Evolutionary conservation across 2,888 invertebrate species (phyloP), one percentile per base, ranked within the genome.

Genomic region (Lepetodrilus schrolli): DNA sequence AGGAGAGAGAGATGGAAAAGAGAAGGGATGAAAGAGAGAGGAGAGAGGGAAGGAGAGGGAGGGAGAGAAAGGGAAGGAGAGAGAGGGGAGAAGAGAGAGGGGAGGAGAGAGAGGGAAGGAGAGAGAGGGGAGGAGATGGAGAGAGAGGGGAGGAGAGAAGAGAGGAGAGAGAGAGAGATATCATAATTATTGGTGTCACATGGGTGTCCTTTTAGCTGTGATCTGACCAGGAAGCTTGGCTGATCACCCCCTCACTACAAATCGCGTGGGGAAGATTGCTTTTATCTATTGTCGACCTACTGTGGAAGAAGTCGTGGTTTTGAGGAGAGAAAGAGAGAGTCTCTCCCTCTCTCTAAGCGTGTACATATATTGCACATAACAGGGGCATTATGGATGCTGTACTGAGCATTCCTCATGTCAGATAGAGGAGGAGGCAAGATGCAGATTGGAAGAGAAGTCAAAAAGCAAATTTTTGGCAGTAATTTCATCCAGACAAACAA

Each of bases 401-500:
- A 23, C 7, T 58, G 58, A n/a, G 58, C 58, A 58, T 58, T 58
- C 58, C 58, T 10, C 58, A 26, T 58, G 58, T 58, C 58, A 58
- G 26, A 58, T 26, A 58, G 5, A 26, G 30, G 23, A 23, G 26
- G 30, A 58, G 58, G 26, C 30, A 58, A 34, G 26, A 30, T 58
- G 58, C 58, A 58, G 58, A 58, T 58, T 58, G 58, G 26, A 58
- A 58, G 58, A 17, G 58, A 58, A 58, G 58, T 58, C 58, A 58
- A 58, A 58, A 58, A 58, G 58, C 58, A 58, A 58, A 58, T 58
- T 58, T 51, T 58, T 58, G 58, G 58, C 58, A 58, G 58, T 58
- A 58, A 58, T 58, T 58, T 58, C 58, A 58, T 58, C 58, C 58
- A 58, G 58, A 58, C 58, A 58, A 58, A 58, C 58, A 58, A 58